Evolutionary conservation across 2,888 invertebrate species (phyloP), one percentile per base, ranked within the genome.

Genomic region (Apamea sordens): DNA sequence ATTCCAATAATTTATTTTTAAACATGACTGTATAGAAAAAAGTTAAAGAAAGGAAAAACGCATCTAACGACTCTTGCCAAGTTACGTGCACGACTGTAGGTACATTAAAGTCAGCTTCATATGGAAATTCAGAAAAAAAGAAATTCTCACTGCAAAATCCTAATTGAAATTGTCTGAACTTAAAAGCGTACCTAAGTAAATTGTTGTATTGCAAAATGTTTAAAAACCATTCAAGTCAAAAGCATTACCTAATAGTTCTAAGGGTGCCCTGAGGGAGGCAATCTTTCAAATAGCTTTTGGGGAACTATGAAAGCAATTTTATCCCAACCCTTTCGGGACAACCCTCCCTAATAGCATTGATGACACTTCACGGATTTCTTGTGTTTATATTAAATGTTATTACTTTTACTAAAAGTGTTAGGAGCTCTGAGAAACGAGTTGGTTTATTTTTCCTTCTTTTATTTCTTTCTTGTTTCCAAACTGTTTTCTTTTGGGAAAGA

Each of bases 281-380:
- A 90, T 90, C 77, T 84, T 78, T 85, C 67, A 88, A 87, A 91
- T 89, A 82, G 77, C 84, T 79, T 82, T 80, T 76, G 65, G 79
- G 76, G 73, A 77, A 77, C 76, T 88, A 80, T 83, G 77, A 84
- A 89, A 87, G 86, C 83, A 80, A 86, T 87, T 87, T 87, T 86
- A 75, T 84, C 63, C 79, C 71, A 76, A 81, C 80, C 75, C 79
- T 73, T 65, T 67, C 50, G 69, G 56, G 56, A 64, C 36, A 61
- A 71, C 69, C 80, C 59, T 53, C 50, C 65, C 6, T 70, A 78
- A 87, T 82, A 63, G 75, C 83, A 65, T 61, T 88, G 83, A 85
- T 72, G 73, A 73, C 78, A 71, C 67, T 76, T 74, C 80, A 75
- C 56, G 36, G 63, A 79, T 81, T 79, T 84, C 69, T 86, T 77